Evolutionary conservation across 2,888 invertebrate genomes (phyloP), one percentile per base, ranked within the genome.

Genomic region (Nomada fucata): DNA sequence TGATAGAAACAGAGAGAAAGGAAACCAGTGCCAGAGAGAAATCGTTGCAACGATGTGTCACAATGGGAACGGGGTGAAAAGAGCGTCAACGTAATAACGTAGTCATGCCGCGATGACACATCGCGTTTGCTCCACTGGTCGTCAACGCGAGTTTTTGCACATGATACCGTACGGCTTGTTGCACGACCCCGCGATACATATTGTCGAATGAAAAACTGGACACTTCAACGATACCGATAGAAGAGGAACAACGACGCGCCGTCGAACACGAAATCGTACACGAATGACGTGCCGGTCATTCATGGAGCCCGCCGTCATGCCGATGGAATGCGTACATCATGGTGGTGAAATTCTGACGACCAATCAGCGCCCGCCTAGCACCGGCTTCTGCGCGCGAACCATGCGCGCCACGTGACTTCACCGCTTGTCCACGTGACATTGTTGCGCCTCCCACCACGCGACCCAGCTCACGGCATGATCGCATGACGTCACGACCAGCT

Each of bases 401-500:
- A 84, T 80, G 77, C 86, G 87, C 89, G 91, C 92, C 93, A 93
- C 92, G 92, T 93, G 93, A 92, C 91, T 87, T 73, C 75, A 67
- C 86, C 80, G 78, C 78, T 79, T 83, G 71, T 89, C 92, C 93
- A 93, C 92, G 92, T 92, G 92, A 92, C 84, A 53, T 76, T 79
- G 53, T 71, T 29, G 74, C 75, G 20, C 65, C 74, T 57, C 84
- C 87, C 84, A 86, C 87, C 68, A 76, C 13, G 4, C 44, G 29
- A 59, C 69, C 72, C 68, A 65, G 69, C 78, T 57, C 79, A 79
- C 84, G 80, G 85, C 87, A 74, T 69, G 71, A 82, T 82, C 79
- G 78, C 75, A 82, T 93, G 92, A 93, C 92, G 93, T 93, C 93
- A 93, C 88, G 87, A 90, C 90, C 93, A 93, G 93, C 93, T 93